A percentile compares a stretch with the other conserved stretches of the same genome.
phyloP scores from a whole-genome alignment of 2,113 vertebrate species.

The Caranx ignobilis region DNA sequence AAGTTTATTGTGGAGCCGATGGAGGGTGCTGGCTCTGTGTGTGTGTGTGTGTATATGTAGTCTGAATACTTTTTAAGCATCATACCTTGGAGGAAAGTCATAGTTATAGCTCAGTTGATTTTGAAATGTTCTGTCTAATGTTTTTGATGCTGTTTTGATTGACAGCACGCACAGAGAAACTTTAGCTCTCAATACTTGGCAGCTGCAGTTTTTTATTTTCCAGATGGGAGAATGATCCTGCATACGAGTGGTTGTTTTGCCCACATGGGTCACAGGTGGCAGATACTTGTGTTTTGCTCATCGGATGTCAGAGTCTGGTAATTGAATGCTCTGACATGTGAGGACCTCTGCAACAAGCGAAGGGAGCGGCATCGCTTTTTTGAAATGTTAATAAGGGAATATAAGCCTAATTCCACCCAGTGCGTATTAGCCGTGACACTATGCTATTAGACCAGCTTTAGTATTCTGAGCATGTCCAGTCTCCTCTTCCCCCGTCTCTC shows the following conservation, averaged over 20 bases:
- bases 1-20: constrained; percentile 21
- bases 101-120: constrained; percentile 32
- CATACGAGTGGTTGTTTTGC: constrained; percentile 48
- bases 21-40: constrained; percentile 26
- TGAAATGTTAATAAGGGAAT: constrained; percentile 75
- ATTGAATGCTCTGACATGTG: constrained; percentile 74
- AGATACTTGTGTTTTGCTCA: constrained; percentile 49
- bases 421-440: constrained; percentile 53
- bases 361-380: constrained; percentile 50
- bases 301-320: constrained; percentile 64
- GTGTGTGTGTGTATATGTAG: not conserved
- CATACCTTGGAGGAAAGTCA: constrained; percentile 33
- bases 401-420: constrained; percentile 67
- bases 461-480: constrained; percentile 45
- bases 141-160: constrained; percentile 44
- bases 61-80: constrained; percentile 51
- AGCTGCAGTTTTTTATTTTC: constrained; percentile 1
- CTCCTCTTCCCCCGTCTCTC: constrained; percentile 24
- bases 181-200: constrained; percentile 14
- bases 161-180: not conserved
- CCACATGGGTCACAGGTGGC: constrained; percentile 32
- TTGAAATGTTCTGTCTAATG: constrained; percentile 24
- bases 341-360: constrained; percentile 55
- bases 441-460: constrained; percentile 54
- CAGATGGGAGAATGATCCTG: constrained; percentile 12